Percentiles rank a stretch among this genome's conserved stretches.
Evolutionary conservation across 2,797 vertebrate genomes (phyloP).

Genomic region (Mergus octosetaceus): DNA sequence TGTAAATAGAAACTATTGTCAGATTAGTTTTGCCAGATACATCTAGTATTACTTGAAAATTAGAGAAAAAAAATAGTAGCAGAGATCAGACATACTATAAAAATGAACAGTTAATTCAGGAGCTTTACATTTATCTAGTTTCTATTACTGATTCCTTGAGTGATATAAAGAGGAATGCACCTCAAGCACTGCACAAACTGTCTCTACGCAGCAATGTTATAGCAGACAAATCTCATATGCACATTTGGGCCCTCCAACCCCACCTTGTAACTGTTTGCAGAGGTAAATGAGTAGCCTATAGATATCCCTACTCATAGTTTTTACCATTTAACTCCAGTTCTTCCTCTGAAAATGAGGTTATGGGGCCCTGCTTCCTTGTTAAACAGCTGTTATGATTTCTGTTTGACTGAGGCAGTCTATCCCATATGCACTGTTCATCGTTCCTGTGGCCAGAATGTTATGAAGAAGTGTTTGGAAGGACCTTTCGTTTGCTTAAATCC

Average conservation of each 20-base stretch:
- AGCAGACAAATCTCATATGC: neutral
- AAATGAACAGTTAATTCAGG: neutral
- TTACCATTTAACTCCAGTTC: neutral
- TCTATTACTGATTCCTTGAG: neutral
- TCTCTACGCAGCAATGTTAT: neutral
- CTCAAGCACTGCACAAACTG: neutral
- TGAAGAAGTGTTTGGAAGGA: neutral
- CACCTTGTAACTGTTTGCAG: neutral
- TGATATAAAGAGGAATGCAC: neutral
- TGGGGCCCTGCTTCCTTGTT: accelerated
- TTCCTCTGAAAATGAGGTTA: neutral
- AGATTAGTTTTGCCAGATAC: neutral
- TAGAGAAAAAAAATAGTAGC: neutral
- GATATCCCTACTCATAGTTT: neutral
- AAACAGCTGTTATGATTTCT: neutral
- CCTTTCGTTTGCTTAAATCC: neutral
- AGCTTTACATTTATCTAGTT: neutral
- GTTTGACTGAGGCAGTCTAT: neutral
- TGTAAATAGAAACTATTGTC: neutral
- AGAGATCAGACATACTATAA: neutral
- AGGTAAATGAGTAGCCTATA: neutral
- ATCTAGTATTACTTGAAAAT: neutral
- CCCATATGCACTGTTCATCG: neutral
- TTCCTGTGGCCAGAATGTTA: neutral
- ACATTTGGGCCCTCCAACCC: neutral